A percentile compares a stretch with the other conserved stretches of the same genome.
These are phyloP conservation scores for Diceros bicornis DNA, from an alignment of 2,797 vertebrate species.

Conservation along the genomic window DNA sequence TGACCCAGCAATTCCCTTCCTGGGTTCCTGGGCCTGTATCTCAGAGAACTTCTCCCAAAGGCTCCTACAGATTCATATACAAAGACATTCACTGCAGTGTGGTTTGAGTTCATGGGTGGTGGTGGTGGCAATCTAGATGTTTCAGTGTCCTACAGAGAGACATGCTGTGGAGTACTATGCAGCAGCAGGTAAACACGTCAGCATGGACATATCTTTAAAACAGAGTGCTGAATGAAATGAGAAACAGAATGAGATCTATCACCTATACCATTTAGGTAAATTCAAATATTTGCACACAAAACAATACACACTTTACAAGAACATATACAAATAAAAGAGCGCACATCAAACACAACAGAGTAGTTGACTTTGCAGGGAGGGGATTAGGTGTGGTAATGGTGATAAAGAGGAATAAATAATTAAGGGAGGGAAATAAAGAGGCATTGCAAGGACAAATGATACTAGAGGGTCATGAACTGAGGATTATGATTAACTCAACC, in stretches of 20 bases:
- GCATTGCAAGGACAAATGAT: background rate
- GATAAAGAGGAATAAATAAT: background rate
- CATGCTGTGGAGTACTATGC: background rate
- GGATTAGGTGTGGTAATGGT: background rate
- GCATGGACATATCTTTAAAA: background rate
- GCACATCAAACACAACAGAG: background rate
- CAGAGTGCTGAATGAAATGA: background rate
- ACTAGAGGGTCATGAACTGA: background rate
- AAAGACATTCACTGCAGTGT: background rate
- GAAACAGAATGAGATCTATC: background rate
- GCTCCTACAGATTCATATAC: background rate
- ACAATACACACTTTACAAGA: background rate
- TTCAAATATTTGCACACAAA: constrained; percentile 1
- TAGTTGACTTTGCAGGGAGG: constrained; percentile 2
- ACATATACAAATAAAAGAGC: background rate
- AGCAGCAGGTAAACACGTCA: background rate
- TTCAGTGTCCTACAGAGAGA: background rate
- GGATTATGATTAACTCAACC: background rate
- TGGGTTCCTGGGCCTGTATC: background rate
- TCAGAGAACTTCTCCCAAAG: background rate
- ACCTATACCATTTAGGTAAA: background rate
- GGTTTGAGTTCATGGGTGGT: background rate
- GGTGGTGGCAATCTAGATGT: background rate
- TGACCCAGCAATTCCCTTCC: background rate
- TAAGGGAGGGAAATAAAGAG: background rate